Evolutionary conservation across 2,888 invertebrate genomes (phyloP), one percentile per base, ranked within the genome.

Genomic region (Lissonota sp.): DNA sequence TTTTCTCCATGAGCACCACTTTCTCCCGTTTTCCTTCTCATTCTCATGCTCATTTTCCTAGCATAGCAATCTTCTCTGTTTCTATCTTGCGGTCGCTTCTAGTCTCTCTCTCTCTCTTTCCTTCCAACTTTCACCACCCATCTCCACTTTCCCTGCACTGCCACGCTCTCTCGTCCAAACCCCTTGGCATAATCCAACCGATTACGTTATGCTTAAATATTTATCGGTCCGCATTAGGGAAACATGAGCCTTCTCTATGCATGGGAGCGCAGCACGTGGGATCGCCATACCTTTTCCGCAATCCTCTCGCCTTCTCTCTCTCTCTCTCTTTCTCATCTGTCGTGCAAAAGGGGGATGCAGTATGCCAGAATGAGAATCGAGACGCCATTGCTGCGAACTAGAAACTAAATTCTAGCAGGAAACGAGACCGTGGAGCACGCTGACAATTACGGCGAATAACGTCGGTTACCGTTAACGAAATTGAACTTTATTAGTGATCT

Each of bases 191-290:
- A 91, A 90, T 91, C 90, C 90, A 84, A 84, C 88, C 90, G 91
- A 92, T 91, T 90, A 91, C 91, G 91, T 91, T 88, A 88, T 87
- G 89, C 87, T 92, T 90, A 91, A 91, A 92, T 92, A 92, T 92
- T 91, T 92, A 92, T 92, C 88, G 89, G 86, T 85, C 85, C 84
- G 88, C 90, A 91, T 91, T 91, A 90, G 91, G 88, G 89, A 91
- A 91, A 91, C 91, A 90, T 91, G 91, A 91, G 90, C 89, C 87
- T 87, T 89, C 90, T 90, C 88, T 90, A 91, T 91, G 90, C 90
- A 90, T 91, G 91, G 89, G 89, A 91, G 91, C 87, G 87, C 85
- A 90, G 90, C 91, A 90, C 88, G 89, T 90, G 91, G 90, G 86
- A 89, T 88, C 87, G 86, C 84, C 87, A 86, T 87, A 83, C 83